These are phyloP conservation scores for Drosophila rubida DNA, from an alignment of 2,888 invertebrate genomes.

Conservation along the genomic window DNA sequence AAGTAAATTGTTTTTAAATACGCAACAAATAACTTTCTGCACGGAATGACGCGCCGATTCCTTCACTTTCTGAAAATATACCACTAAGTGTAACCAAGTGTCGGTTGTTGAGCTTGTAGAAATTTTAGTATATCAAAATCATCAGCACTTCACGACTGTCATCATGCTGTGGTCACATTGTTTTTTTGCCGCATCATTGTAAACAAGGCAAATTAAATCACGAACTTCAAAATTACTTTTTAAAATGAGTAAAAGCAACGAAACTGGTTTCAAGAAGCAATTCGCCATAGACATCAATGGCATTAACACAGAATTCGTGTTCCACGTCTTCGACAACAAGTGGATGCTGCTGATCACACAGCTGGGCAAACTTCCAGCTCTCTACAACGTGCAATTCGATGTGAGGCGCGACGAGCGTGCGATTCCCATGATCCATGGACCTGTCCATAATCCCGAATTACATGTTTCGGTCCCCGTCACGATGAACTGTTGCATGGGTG, in stretches of 20 bases:
- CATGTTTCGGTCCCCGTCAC: slow-evolving; percentile 78
- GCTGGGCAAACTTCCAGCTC: slow-evolving; percentile 78
- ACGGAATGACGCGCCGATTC: too few species aligned
- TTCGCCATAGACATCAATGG: slow-evolving; percentile 74
- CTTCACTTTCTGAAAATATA: too few species aligned
- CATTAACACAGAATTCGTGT: slow-evolving; percentile 79
- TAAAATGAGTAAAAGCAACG: slow-evolving; percentile 26
- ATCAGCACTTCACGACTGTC: too few species aligned
- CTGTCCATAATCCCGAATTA: slow-evolving; percentile 63
- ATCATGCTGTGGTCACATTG: background rate
- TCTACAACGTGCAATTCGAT: slow-evolving; percentile 81
- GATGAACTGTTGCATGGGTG: slow-evolving; percentile 78
- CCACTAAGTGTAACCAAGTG: background rate
- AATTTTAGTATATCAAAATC: background rate
- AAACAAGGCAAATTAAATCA: slow-evolving; percentile 24
- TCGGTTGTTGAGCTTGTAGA: background rate
- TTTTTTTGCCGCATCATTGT: slow-evolving; percentile 39
- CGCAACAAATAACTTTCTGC: too few species aligned
- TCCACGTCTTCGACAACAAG: slow-evolving; percentile 81
- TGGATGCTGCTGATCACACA: slow-evolving; percentile 83
- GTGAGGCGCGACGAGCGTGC: slow-evolving; percentile 61
- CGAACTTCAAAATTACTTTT: background rate
- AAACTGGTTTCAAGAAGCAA: slow-evolving; percentile 75
- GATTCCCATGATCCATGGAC: slow-evolving; percentile 50
- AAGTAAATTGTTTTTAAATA: too few species aligned